Evolutionary conservation across 2,113 vertebrate species (phyloP), one percentile per base, ranked within the genome.

Genomic region (Hemicordylus capensis): DNA sequence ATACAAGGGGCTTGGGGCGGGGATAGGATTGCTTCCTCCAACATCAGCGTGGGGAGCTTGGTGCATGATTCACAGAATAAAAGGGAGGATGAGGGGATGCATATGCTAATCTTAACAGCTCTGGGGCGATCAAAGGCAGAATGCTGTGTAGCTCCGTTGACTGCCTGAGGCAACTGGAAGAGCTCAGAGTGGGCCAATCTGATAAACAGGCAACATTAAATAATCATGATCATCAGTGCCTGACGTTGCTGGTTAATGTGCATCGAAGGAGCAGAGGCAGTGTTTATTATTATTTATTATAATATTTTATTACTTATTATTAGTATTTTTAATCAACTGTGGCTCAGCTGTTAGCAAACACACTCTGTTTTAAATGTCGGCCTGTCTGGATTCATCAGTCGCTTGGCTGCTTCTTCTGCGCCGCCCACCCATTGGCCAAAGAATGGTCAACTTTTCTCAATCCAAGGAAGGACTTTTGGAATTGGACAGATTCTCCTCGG

Each of bases 81-180:
- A 96, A 96, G 94, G 94, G 94, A 95, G 95, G 94, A 95, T 95
- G 95, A 95, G 96, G 91, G 95, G 92, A 92, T 96, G 94, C 93
- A 93, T 96, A 91, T 91, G 96, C 95, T 97, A 97, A 97, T 97
- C 95, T 95, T n/a, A 83, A 85, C 86, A 95, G 95, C 94, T 95
- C 95, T 94, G 96, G 95, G 95, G 93, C 96, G 96, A 97, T 98
- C 97, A 97, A 97, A 97, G 96, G 93, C 92, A 93, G 93, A 96
- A 97, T 96, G 97, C 26, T 95, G 96, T 94, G 94, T 92, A 96
- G 97, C 95, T 95, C 95, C 92, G 95, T 96, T 96, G 96, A 96
- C 97, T 95, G 97, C 97, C 97, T 96, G 90, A 96, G 97, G 96
- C 97, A 95, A 92, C 93, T 92, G 93, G 93, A 93, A 89, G 90